Evolutionary conservation across 2,113 vertebrate species (phyloP).

Genomic region (Thoracochromis brauschi): DNA sequence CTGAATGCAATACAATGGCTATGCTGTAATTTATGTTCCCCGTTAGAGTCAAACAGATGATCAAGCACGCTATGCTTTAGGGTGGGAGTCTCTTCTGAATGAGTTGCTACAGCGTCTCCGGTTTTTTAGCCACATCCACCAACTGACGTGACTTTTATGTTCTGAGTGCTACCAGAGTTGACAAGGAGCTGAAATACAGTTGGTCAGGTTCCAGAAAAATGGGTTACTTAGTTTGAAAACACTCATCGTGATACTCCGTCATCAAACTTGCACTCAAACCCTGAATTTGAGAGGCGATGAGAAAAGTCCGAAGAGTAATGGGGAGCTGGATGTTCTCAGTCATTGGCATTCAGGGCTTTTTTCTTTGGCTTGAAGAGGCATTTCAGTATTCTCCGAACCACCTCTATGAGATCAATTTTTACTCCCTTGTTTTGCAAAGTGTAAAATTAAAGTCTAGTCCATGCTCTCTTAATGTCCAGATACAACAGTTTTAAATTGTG

Average conservation of each 20-base stretch:
- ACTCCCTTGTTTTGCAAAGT: background rate
- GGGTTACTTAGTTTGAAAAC: background rate
- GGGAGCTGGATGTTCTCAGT: background rate
- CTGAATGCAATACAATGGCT: background rate
- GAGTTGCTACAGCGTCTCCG: rapidly evolving
- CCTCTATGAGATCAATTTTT: background rate
- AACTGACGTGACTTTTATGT: background rate
- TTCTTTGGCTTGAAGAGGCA: background rate
- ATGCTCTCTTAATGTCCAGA: background rate
- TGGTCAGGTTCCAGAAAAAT: background rate
- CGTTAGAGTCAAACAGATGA: background rate
- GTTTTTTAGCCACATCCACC: background rate
- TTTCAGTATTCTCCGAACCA: background rate
- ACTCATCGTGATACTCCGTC: background rate
- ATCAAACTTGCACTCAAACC: background rate
- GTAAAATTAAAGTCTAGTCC: background rate
- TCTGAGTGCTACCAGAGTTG: background rate
- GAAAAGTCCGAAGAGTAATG: background rate
- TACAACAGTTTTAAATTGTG: background rate
- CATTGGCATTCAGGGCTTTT: background rate
- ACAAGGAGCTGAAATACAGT: background rate
- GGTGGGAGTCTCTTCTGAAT: background rate
- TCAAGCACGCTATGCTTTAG: background rate
- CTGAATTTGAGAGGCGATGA: background rate
- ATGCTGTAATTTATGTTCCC: background rate